Percentiles rank a stretch among this genome's conserved stretches.
Evolutionary conservation across 2,113 vertebrate species (phyloP).

Genomic region (Cygnus buccinator): DNA sequence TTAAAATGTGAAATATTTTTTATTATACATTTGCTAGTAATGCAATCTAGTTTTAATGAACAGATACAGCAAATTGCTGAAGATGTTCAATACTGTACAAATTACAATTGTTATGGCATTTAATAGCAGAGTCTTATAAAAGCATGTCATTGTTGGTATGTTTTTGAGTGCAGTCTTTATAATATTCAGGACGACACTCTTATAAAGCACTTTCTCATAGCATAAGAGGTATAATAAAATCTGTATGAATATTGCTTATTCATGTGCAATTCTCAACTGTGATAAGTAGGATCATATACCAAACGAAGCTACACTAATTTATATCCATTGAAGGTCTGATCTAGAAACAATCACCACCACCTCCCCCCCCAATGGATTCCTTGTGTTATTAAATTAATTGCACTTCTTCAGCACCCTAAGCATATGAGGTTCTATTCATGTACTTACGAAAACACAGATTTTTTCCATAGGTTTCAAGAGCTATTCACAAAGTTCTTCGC

Average conservation of each 20-base stretch:
- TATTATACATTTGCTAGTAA: constrained; percentile 37
- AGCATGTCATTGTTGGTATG: not conserved
- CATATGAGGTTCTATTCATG: not conserved
- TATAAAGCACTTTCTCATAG: constrained; percentile 11
- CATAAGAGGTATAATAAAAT: constrained; percentile 23
- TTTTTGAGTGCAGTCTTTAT: constrained; percentile 17
- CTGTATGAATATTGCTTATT: constrained; percentile 14
- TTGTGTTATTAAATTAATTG: not conserved
- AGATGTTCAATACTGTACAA: constrained; percentile 16
- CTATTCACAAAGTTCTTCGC: not conserved
- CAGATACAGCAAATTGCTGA: constrained; percentile 24
- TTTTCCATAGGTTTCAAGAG: not conserved
- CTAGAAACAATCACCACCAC: not conserved
- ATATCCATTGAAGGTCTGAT: not conserved
- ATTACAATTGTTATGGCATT: constrained; percentile 36
- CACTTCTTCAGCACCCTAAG: constrained; percentile 12
- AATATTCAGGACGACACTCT: constrained; percentile 1
- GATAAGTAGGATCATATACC: constrained; percentile 15
- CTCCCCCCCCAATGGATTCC: not conserved
- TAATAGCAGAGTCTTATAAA: constrained; percentile 42
- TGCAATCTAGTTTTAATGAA: constrained; percentile 37
- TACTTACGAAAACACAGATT: not conserved
- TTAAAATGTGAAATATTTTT: constrained; percentile 35
- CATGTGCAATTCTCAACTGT: not conserved
- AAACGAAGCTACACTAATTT: constrained; percentile 21